Conservation (phyloP, 2,888 invertebrate genomes). For the Heliconius hortense region DNA sequence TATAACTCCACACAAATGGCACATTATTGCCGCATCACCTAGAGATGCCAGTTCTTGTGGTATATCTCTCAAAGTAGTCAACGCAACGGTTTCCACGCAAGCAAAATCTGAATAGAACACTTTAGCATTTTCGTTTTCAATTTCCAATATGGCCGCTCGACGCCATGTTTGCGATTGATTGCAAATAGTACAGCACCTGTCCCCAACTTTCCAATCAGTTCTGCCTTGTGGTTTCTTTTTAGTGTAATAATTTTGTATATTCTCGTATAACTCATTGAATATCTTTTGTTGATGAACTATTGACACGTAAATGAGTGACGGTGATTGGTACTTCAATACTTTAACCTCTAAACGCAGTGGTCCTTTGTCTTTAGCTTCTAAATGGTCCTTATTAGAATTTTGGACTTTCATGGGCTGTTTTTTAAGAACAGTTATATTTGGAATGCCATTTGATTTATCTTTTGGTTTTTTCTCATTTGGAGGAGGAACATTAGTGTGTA, state of each 20-base stretch:
- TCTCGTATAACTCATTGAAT: constrained; percentile 72
- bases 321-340: constrained; percentile 77
- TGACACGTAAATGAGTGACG: constrained; percentile 83
- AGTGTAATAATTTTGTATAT: constrained; percentile 80
- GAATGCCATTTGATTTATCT: constrained; percentile 41
- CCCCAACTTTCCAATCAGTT: constrained; percentile 75
- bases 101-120: constrained; percentile 87
- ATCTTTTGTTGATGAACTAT: constrained; percentile 70
- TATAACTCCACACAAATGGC: constrained; percentile 86
- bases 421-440: constrained; percentile 52
- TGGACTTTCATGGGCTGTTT: constrained; percentile 42
- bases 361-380: constrained; percentile 72
- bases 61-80: constrained; percentile 75
- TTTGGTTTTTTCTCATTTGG: constrained; percentile 45
- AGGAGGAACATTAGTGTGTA: constrained; percentile 56
- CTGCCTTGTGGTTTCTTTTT: constrained; percentile 52
- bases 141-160: constrained; percentile 77
- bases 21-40: constrained; percentile 83
- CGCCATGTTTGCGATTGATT: constrained; percentile 83
- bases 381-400: constrained; percentile 50
- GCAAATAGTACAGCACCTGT: constrained; percentile 73
- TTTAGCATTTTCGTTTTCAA: constrained; percentile 63
- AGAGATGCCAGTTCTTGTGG: constrained; percentile 72
- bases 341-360: constrained; percentile 76
- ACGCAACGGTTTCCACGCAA: constrained; percentile 71